phyloP scores from a whole-genome alignment of 2,888 invertebrate genomes.

The Chromoteleia sp. region DNA sequence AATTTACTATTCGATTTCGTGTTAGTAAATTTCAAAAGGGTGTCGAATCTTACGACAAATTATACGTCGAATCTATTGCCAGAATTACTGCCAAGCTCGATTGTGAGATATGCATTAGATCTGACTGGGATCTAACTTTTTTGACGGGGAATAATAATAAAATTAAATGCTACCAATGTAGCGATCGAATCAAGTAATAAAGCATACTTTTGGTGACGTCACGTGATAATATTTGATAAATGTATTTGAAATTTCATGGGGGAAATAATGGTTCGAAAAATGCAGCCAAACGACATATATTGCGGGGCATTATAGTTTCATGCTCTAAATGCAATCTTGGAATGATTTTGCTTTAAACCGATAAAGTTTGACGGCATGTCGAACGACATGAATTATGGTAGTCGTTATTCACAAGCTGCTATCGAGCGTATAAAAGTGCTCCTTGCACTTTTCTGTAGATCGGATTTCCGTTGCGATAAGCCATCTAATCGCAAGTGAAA shows the following conservation, averaged over 20 bases:
- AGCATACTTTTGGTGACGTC: background rate
- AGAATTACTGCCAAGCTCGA: too few relatives aligned
- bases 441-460: constrained; percentile 65
- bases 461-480: constrained; percentile 63
- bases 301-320: constrained; percentile 58
- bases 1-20: too few relatives aligned
- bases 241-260: constrained; percentile 36
- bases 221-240: constrained; percentile 19
- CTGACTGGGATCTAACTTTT: too few relatives aligned
- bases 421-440: constrained; percentile 68
- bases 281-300: constrained; percentile 45
- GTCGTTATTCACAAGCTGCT: constrained; percentile 66
- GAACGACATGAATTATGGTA: constrained; percentile 69
- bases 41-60: too few relatives aligned
- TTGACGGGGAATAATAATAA: too few relatives aligned
- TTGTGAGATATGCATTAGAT: too few relatives aligned
- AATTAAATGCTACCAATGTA: too few relatives aligned
- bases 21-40: too few relatives aligned
- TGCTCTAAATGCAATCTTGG: constrained; percentile 62
- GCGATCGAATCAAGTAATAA: too few relatives aligned
- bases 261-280: constrained; percentile 42
- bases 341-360: constrained; percentile 66
- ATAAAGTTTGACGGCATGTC: constrained; percentile 68
- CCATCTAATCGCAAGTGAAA: constrained; percentile 59
- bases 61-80: too few relatives aligned